Percentiles rank a stretch among this genome's conserved stretches.
phyloP scores from a whole-genome alignment of 2,888 invertebrate genomes.

The Agonopterix heracliana region DNA sequence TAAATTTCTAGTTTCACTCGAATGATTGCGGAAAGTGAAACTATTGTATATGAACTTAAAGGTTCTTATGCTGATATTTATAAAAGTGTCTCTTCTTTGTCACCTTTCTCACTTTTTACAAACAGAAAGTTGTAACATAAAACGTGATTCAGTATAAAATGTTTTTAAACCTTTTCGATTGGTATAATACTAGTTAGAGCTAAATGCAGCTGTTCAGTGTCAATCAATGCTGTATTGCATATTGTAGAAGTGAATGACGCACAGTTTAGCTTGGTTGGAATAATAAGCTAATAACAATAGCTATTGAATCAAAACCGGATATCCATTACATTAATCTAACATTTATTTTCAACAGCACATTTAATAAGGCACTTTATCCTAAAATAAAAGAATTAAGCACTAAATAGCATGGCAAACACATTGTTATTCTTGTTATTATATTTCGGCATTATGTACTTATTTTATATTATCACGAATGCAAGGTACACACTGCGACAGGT shows the following conservation, averaged over 20 bases:
- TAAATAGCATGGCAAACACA: too few relatives aligned
- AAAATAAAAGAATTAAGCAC: too few relatives aligned
- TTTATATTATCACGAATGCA: too few relatives aligned
- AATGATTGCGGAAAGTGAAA: constrained; percentile 15
- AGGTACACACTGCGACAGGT: too few relatives aligned
- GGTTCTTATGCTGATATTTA: constrained; percentile 2
- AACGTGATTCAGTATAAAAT: too few relatives aligned
- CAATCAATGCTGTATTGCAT: neutral
- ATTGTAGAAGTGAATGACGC: neutral
- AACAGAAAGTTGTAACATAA: neutral
- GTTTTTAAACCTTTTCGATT: too few relatives aligned
- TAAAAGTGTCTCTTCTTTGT: constrained; percentile 11
- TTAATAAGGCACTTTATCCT: too few relatives aligned
- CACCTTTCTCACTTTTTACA: constrained; percentile 1
- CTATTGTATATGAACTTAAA: constrained; percentile 4
- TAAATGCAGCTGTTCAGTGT: too few relatives aligned
- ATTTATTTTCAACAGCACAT: too few relatives aligned
- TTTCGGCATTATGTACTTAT: too few relatives aligned
- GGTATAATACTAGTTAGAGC: too few relatives aligned
- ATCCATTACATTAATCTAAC: neutral
- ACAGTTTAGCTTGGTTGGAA: neutral
- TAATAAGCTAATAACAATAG: neutral
- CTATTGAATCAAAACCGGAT: neutral
- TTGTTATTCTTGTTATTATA: too few relatives aligned
- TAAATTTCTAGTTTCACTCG: constrained; percentile 10